phyloP scores from a whole-genome alignment of 2,113 vertebrate species.

The Monopterus albus region DNA sequence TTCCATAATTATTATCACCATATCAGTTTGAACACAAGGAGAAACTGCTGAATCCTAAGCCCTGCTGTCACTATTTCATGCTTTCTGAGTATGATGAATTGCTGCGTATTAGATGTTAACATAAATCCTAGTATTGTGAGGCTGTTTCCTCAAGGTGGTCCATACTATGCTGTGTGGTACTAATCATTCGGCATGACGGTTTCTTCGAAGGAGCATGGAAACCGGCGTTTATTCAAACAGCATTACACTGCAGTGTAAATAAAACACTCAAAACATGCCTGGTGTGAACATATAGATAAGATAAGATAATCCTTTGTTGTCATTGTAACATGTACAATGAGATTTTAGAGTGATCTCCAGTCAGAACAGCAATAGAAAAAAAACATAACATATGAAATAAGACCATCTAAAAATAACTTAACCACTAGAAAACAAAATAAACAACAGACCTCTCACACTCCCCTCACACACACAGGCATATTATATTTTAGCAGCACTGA shows the following conservation, averaged over 20 bases:
- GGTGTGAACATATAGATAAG: slow-evolving; percentile 43
- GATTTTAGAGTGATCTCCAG: no score
- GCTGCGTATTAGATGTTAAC: background rate
- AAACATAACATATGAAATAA: no score
- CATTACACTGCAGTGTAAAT: slow-evolving; percentile 39
- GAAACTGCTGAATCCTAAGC: background rate
- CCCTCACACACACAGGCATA: no score
- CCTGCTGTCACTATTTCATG: no score
- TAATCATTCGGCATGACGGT: background rate
- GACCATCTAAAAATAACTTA: no score
- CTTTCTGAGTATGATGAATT: background rate
- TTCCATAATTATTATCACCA: background rate
- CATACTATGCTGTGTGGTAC: background rate
- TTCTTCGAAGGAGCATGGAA: slow-evolving; percentile 3
- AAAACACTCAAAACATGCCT: slow-evolving; percentile 35
- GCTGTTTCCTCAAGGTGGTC: slow-evolving; percentile 11
- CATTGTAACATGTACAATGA: no score
- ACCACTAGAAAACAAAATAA: no score
- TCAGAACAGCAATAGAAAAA: no score
- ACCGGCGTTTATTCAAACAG: slow-evolving; percentile 14
- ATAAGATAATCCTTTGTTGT: no score
- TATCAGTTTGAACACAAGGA: background rate
- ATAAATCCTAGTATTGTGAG: background rate
- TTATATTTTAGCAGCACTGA: no score
- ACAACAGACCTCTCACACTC: no score